Conservation (phyloP, 2,888 invertebrate genomes). For the Macaria liturata region DNA sequence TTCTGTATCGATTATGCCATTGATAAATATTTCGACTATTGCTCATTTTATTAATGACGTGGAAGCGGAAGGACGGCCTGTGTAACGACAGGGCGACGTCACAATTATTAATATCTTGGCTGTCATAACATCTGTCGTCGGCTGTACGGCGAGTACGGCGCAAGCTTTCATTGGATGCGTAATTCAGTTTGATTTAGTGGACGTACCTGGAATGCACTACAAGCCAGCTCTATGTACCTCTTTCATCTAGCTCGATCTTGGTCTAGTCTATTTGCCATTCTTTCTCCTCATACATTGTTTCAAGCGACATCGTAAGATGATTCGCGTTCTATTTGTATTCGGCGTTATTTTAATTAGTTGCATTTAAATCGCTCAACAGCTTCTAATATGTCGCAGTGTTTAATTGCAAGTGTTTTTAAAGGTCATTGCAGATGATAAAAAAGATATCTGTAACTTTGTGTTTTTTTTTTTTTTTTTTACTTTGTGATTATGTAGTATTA, state of each 20-base stretch:
- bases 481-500: too few relatives aligned
- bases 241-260: conserved; percentile 3
- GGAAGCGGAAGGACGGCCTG: conserved; percentile 77
- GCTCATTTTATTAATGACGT: conserved; percentile 83
- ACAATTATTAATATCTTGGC: conserved; percentile 79
- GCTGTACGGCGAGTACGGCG: conserved; percentile 30
- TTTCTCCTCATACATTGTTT: conserved; percentile 18
- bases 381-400: conserved; percentile 1
- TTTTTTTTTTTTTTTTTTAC: too few relatives aligned
- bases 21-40: conserved; percentile 82
- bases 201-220: conserved; percentile 15
- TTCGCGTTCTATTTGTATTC: conserved; percentile 21
- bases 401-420: background rate
- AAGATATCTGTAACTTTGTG: too few relatives aligned
- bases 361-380: conserved; percentile 17
- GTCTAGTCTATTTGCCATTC: conserved; percentile 18
- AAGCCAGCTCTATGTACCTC: conserved; percentile 6
- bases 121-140: conserved; percentile 81
- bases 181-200: conserved; percentile 58
- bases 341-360: conserved; percentile 23
- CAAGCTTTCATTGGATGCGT: conserved; percentile 60
- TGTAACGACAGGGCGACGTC: conserved; percentile 76
- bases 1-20: conserved; percentile 84
- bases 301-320: conserved; percentile 7
- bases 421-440: too few relatives aligned